phyloP scores from a whole-genome alignment of 2,113 vertebrate genomes.

The Morone chrysops region DNA sequence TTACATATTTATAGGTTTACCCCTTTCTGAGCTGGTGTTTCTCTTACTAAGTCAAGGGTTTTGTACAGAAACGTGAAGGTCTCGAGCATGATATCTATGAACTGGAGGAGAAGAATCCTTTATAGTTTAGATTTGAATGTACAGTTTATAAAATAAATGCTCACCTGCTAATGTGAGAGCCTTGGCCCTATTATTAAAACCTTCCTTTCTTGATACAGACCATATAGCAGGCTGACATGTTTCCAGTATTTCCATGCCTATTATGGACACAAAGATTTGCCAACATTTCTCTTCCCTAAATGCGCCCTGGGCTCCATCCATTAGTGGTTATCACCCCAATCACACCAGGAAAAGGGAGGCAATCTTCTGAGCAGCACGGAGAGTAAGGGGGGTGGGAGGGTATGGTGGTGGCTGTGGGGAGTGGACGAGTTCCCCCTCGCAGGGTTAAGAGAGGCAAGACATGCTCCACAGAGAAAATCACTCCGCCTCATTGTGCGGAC shows the following conservation, averaged over 20 bases:
- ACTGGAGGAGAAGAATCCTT: not conserved
- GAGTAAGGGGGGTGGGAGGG: not conserved
- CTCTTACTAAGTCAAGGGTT: not conserved
- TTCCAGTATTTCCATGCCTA: constrained; percentile 5
- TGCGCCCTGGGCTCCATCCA: constrained; percentile 53
- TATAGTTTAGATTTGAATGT: not conserved
- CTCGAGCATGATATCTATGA: not conserved
- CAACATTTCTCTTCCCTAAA: constrained; percentile 46
- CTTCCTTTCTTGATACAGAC: not conserved
- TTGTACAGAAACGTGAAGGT: not conserved
- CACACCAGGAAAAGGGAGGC: constrained; percentile 52
- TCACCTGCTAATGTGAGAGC: not conserved
- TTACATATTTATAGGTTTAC: not conserved
- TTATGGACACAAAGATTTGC: constrained; percentile 26
- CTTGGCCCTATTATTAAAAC: not conserved
- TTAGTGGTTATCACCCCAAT: constrained; percentile 72
- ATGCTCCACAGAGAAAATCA: constrained; percentile 64
- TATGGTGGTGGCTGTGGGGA: not conserved
- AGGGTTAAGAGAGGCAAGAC: constrained; percentile 59
- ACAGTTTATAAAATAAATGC: not conserved
- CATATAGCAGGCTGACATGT: constrained; percentile 1
- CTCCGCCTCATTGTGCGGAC: constrained; percentile 61
- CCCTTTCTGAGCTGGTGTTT: constrained; percentile 1
- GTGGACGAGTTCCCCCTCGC: not conserved
- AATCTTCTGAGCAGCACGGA: constrained; percentile 44